Evolutionary conservation across 2,888 invertebrate species (phyloP).

Genomic region (Mesorhabditis sp.): DNA sequence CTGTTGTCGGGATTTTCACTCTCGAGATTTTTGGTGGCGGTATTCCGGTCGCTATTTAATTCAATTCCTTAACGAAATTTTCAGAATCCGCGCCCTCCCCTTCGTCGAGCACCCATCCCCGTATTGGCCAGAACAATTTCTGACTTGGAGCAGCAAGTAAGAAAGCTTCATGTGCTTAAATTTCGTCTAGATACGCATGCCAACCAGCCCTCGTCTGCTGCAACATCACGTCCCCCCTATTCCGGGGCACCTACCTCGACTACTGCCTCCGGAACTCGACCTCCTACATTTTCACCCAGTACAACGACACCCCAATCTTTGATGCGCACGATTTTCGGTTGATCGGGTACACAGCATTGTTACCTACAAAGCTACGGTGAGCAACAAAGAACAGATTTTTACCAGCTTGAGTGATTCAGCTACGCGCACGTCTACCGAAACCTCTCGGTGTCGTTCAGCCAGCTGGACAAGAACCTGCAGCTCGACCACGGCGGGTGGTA

Average conservation of each 20-base stretch:
- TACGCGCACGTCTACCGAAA: constrained; percentile 50
- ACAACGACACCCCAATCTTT: constrained; percentile 56
- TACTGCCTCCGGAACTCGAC: constrained; percentile 48
- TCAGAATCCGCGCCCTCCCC: constrained; percentile 31
- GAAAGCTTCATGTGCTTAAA: constrained; percentile 14
- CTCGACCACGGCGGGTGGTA: constrained; percentile 38
- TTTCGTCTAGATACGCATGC: background rate
- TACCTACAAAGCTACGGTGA: constrained; percentile 35
- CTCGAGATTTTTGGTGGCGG: too few species aligned
- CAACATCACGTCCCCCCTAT: constrained; percentile 27
- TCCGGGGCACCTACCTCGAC: constrained; percentile 31
- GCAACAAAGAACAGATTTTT: background rate
- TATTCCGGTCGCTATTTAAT: too few species aligned
- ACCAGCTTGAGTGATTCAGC: constrained; percentile 17
- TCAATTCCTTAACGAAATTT: background rate
- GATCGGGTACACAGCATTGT: constrained; percentile 53
- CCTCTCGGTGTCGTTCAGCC: constrained; percentile 40
- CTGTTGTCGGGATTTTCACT: too few species aligned
- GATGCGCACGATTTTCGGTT: constrained; percentile 45
- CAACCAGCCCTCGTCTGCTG: constrained; percentile 31
- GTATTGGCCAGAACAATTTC: constrained; percentile 54
- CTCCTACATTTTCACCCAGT: constrained; percentile 43
- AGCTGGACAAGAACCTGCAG: constrained; percentile 27
- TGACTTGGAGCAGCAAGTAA: constrained; percentile 38
- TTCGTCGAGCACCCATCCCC: constrained; percentile 42